Evolutionary conservation across 2,888 invertebrate genomes (phyloP), one percentile per base, ranked within the genome.

Genomic region (Meganola albula): DNA sequence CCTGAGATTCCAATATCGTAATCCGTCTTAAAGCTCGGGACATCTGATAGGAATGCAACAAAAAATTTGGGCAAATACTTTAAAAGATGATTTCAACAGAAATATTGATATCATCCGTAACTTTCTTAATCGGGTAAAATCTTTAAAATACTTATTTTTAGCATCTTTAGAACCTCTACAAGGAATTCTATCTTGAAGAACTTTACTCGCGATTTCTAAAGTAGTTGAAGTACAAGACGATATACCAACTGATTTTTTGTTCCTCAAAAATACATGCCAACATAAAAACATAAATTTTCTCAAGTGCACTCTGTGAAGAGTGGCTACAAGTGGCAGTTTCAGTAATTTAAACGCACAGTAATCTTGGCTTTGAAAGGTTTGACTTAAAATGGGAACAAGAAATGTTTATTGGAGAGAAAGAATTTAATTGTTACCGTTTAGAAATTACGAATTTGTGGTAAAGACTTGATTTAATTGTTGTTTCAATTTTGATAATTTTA

Each of bases 241-340:
- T n/a, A n/a, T n/a, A n/a, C n/a, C n/a, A n/a, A n/a, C n/a, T n/a
- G n/a, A n/a, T n/a, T n/a, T n/a, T n/a, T n/a, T n/a, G n/a, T n/a
- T n/a, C n/a, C n/a, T n/a, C n/a, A 20, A 20, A 20, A 20, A 20
- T n/a, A 5, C 8, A 20, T 20, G 20, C 8, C 20, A 20, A 20
- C 26, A 39, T 41, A 43, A 50, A 40, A 39, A 42, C 50, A 43
- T 43, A 40, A 37, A 38, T 31, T n/a, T n/a, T n/a, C n/a, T 40
- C 37, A 41, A 58, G 48, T 24, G 44, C 40, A 40, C 42, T 48
- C 54, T 58, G 41, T 45, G 43, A 42, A 56, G 58, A 60, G 58
- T 57, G 53, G 46, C 56, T 44, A 51, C 63, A 63, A 70, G 69
- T 59, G 65, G 58, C 49, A 52, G 53, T 58, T 63, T 57, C 47